Conservation (phyloP, 2,888 invertebrate genomes). For the Stramonita haemastoma region DNA sequence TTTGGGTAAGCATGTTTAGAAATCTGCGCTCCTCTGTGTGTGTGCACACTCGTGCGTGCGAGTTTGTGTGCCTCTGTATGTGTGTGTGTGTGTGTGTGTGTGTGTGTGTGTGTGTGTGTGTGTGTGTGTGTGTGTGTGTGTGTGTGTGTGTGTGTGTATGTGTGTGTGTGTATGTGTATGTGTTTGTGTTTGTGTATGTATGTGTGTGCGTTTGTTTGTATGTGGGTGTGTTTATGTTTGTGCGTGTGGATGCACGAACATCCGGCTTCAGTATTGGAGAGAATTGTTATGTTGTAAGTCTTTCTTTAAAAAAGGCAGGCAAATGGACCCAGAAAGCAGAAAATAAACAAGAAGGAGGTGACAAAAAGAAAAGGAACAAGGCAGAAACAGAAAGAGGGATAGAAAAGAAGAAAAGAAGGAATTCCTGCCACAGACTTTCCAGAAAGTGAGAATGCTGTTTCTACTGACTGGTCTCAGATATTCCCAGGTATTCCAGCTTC, state of each 20-base stretch:
- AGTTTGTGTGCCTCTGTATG: not conserved
- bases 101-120: not conserved
- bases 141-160: not conserved
- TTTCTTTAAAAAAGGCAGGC: too few relatives aligned
- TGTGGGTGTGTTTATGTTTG: not conserved
- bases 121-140: not conserved
- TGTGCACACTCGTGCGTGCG: not conserved
- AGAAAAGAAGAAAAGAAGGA: too few relatives aligned
- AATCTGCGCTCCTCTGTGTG: not conserved
- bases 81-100: not conserved
- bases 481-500: too few relatives aligned
- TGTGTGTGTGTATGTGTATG: not conserved
- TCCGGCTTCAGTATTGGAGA: not conserved
- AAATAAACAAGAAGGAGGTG: too few relatives aligned
- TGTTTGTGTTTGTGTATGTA: not conserved
- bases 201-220: not conserved
- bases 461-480: too few relatives aligned
- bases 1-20: too few relatives aligned
- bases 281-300: too few relatives aligned
- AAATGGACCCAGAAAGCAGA: too few relatives aligned
- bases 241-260: not conserved
- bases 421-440: too few relatives aligned
- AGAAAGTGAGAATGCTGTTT: too few relatives aligned
- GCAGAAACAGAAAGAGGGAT: too few relatives aligned
- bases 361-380: too few relatives aligned